These are phyloP conservation scores for Drosophila seguyi DNA, from an alignment of 1,140 invertebrate genomes.

Conservation along the genomic window DNA sequence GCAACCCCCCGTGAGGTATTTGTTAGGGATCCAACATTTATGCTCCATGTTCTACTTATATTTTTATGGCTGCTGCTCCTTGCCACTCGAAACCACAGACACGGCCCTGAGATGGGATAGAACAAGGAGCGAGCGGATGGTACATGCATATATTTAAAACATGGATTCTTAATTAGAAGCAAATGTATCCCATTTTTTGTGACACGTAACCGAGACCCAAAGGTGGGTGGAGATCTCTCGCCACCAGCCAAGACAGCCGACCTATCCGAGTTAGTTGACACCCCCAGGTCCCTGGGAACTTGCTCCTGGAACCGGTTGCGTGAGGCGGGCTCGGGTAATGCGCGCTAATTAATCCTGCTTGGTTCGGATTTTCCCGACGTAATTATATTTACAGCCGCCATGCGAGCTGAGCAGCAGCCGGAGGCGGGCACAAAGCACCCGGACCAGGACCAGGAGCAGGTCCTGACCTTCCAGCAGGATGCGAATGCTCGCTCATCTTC, in stretches of 20 bases:
- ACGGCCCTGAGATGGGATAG: constrained; percentile 25
- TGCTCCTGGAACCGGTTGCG: constrained; percentile 54
- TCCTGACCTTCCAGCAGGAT: constrained; percentile 32
- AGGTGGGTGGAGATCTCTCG: constrained; percentile 52
- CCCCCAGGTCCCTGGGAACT: constrained; percentile 33
- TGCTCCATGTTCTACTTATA: constrained; percentile 82
- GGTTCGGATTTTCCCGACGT: constrained; percentile 84
- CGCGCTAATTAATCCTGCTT: constrained; percentile 84
- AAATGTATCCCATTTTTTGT: constrained; percentile 74
- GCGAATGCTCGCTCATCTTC: constrained; percentile 55
- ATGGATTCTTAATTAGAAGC: constrained; percentile 85
- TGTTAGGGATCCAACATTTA: constrained; percentile 67
- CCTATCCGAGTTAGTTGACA: constrained; percentile 64
- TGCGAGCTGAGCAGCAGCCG: constrained; percentile 59
- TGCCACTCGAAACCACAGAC: constrained; percentile 68
- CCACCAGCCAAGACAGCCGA: constrained; percentile 27
- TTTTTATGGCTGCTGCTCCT: constrained; percentile 78
- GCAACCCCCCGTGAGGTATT: constrained; percentile 29
- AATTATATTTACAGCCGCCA: constrained; percentile 84
- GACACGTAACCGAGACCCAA: constrained; percentile 51
- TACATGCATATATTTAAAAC: constrained; percentile 74
- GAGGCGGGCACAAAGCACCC: constrained; percentile 15
- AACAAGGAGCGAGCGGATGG: constrained; percentile 38
- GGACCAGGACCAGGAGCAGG: constrained; percentile 12
- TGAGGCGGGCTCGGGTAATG: constrained; percentile 71